Percentiles rank a stretch among this genome's conserved stretches.
Evolutionary conservation across 2,888 invertebrate species (phyloP).

Genomic region (Thymelicus acteon): DNA sequence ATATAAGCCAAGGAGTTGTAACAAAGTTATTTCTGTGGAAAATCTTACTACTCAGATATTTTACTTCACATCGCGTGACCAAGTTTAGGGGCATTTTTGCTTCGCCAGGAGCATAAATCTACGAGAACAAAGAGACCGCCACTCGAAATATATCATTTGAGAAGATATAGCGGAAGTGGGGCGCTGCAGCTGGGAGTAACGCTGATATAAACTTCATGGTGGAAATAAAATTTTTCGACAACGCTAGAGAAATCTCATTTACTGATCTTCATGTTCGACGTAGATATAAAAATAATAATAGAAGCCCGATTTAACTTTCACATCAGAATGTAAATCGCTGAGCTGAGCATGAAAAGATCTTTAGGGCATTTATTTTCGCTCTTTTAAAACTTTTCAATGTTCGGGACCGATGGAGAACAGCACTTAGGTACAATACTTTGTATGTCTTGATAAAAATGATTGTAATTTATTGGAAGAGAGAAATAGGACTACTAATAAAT

Average conservation of each 20-base stretch:
- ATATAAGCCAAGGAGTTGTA: no score
- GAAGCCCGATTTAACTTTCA: no score
- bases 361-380: no score
- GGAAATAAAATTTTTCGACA: constrained; percentile 23
- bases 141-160: constrained; percentile 38
- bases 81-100: constrained; percentile 34
- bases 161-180: constrained; percentile 33
- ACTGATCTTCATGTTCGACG: background rate
- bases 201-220: constrained; percentile 31
- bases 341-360: no score
- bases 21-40: background rate
- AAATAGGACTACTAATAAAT: no score
- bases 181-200: constrained; percentile 19
- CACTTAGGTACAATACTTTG: no score
- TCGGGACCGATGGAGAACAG: no score
- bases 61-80: constrained; percentile 13
- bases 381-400: no score
- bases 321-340: no score
- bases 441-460: no score
- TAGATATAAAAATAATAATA: no score
- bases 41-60: constrained; percentile 16
- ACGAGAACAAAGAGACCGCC: constrained; percentile 35
- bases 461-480: no score
- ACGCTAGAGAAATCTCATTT: background rate
- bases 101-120: constrained; percentile 33